Percentiles rank a stretch among this genome's conserved stretches.
Evolutionary conservation across 2,113 vertebrate genomes (phyloP).

Genomic region (Corapipo altera): DNA sequence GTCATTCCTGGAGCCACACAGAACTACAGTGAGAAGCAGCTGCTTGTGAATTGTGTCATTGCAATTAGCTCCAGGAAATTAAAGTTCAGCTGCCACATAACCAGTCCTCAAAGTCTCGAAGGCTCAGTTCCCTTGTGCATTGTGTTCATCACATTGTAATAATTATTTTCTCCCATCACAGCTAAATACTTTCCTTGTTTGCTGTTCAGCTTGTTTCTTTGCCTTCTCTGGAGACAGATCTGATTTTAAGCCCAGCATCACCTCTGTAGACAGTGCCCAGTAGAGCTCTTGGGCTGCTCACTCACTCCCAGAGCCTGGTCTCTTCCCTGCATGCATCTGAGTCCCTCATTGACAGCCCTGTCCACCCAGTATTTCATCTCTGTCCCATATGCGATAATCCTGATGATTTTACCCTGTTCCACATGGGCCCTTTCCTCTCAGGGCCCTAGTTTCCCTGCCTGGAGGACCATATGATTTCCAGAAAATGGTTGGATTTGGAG

Average conservation of each 20-base stretch:
- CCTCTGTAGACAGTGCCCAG: not conserved
- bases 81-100: not conserved
- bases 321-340: not conserved
- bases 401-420: not conserved
- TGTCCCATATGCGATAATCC: not conserved
- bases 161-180: not conserved
- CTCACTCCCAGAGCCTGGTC: not conserved
- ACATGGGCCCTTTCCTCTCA: not conserved
- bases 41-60: not conserved
- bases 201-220: not conserved
- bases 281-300: not conserved
- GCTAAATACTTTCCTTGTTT: not conserved
- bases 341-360: not conserved
- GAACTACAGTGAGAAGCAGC: not conserved
- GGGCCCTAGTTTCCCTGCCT: not conserved
- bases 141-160: not conserved
- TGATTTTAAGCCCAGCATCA: not conserved
- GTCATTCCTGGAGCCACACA: not conserved
- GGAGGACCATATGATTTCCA: not conserved
- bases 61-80: not conserved
- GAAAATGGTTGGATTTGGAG: not conserved
- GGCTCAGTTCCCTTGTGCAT: not conserved
- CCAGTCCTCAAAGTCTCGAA: not conserved
- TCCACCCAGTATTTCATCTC: not conserved
- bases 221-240: not conserved